phyloP scores from a whole-genome alignment of 2,113 vertebrate genomes.

The Gallinago undulata region DNA sequence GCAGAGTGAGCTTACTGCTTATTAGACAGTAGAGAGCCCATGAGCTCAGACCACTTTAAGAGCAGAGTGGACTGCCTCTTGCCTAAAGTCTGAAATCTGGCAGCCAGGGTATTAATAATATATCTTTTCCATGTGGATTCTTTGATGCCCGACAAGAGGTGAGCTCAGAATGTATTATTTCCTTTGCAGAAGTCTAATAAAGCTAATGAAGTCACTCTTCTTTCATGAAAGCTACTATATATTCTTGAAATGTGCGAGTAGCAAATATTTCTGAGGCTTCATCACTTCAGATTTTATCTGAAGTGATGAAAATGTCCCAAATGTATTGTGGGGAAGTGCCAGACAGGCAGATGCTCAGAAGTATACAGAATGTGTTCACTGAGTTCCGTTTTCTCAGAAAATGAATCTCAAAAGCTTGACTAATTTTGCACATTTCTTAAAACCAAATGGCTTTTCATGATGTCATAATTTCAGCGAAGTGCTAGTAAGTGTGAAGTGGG shows the following conservation, averaged over 20 bases:
- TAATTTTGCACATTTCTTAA: neutral
- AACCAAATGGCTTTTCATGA: neutral
- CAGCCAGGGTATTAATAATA: neutral
- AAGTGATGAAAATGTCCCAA: conserved; percentile 32
- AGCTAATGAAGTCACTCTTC: neutral
- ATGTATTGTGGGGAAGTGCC: conserved; percentile 2
- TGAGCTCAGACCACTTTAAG: neutral
- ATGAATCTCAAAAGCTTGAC: neutral
- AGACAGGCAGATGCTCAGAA: conserved; percentile 16
- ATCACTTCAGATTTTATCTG: neutral
- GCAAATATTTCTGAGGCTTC: conserved; percentile 5
- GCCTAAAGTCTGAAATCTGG: neutral
- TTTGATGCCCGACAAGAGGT: neutral
- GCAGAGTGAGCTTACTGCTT: neutral
- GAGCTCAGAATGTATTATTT: accelerated
- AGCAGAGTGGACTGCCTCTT: neutral
- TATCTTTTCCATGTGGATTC: neutral
- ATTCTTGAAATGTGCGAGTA: neutral
- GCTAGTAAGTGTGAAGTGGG: neutral
- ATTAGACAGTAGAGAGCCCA: neutral
- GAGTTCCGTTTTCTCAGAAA: conserved; percentile 32
- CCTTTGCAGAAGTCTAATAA: neutral
- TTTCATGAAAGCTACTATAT: neutral
- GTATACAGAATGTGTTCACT: neutral
- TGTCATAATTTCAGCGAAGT: neutral